These are phyloP conservation scores for Digitonthophagus gazella DNA, from an alignment of 2,888 invertebrate genomes.

Conservation along the genomic window DNA sequence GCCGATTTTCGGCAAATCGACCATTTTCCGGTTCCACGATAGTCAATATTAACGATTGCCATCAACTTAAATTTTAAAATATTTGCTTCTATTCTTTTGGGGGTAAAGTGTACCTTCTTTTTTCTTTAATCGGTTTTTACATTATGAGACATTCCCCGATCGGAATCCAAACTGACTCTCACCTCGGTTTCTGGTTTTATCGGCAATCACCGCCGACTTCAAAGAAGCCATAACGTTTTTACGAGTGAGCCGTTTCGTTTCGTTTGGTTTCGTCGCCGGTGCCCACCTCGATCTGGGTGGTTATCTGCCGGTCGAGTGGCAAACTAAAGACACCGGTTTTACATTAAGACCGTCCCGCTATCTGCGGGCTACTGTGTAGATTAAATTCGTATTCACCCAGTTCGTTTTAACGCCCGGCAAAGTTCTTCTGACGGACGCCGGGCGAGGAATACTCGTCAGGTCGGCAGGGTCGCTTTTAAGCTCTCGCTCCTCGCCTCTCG, in stretches of 20 bases:
- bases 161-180: too few relatives aligned
- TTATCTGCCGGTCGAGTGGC: slow-evolving; percentile 44
- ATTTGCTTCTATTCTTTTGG: too few relatives aligned
- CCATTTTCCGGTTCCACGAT: too few relatives aligned
- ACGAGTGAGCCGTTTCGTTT: background rate
- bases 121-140: background rate
- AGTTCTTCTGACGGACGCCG: too few relatives aligned
- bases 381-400: slow-evolving; percentile 24
- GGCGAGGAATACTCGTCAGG: background rate
- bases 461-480: background rate
- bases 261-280: background rate
- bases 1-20: background rate
- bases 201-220: background rate
- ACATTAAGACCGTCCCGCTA: slow-evolving; percentile 47
- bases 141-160: background rate
- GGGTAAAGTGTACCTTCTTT: too few relatives aligned
- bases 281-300: slow-evolving; percentile 41
- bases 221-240: background rate
- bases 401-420: background rate
- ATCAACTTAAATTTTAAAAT: too few relatives aligned
- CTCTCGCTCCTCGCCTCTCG: background rate
- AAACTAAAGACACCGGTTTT: slow-evolving; percentile 48
- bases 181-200: too few relatives aligned
- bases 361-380: slow-evolving; percentile 50
- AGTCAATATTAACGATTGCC: too few relatives aligned